A percentile compares a stretch with the other conserved stretches of the same genome.
phyloP scores from a whole-genome alignment of 2,113 vertebrate species.

The Struthidea cinerea region DNA sequence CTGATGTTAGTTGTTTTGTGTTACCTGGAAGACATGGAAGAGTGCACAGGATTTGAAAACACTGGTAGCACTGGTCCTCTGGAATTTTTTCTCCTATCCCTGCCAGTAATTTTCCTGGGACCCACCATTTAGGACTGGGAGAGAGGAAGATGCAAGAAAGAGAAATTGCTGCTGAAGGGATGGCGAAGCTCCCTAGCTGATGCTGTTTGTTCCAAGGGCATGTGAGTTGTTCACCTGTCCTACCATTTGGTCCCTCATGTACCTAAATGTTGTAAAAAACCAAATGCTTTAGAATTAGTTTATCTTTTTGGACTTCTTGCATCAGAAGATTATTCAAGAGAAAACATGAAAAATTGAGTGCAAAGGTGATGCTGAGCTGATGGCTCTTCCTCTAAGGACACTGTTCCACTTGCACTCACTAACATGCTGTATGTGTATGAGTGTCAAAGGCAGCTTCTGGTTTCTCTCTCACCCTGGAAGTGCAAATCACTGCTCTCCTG shows the following conservation, averaged over 20 bases:
- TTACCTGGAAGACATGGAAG: background rate
- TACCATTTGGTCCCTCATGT: rapidly evolving
- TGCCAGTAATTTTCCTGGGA: background rate
- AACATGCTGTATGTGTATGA: background rate
- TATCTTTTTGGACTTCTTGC: background rate
- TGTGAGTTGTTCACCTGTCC: background rate
- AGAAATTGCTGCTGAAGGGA: background rate
- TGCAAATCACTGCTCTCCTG: background rate
- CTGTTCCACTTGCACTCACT: background rate
- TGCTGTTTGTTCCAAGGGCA: background rate
- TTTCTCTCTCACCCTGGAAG: background rate
- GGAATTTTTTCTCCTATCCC: background rate
- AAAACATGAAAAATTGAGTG: background rate
- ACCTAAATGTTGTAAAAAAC: background rate
- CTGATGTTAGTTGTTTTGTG: background rate
- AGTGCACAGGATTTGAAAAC: background rate
- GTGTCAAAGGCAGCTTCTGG: background rate
- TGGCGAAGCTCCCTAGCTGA: background rate
- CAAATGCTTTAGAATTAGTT: background rate
- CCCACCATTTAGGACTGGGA: background rate
- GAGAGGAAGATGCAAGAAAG: background rate
- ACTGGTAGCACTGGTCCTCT: background rate
- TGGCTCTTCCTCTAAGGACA: background rate
- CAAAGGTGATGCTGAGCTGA: background rate
- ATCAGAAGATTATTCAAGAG: background rate